phyloP scores from a whole-genome alignment of 2,888 invertebrate species.

The Andricus quercusramuli region DNA sequence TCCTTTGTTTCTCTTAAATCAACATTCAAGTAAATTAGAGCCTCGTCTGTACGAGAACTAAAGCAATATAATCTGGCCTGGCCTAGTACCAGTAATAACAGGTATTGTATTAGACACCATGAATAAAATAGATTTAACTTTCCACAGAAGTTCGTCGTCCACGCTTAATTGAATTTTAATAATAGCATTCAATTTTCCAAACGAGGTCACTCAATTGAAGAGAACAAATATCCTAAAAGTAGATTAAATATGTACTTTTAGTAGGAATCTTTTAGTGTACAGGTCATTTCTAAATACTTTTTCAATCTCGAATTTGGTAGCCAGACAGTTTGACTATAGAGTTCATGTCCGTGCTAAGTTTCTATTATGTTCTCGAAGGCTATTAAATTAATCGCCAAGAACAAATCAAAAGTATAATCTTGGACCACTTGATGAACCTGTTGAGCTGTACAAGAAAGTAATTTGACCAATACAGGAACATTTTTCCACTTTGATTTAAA shows the following conservation, averaged over 20 bases:
- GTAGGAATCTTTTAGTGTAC: too few relatives aligned
- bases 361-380: too few relatives aligned
- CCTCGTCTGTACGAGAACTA: constrained; percentile 10
- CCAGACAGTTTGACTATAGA: background rate
- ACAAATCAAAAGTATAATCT: too few relatives aligned
- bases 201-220: too few relatives aligned
- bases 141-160: background rate
- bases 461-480: background rate
- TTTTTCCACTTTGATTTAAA: background rate
- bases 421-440: too few relatives aligned
- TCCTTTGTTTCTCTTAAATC: constrained; percentile 40
- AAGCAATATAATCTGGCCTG: background rate
- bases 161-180: background rate
- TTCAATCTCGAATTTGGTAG: background rate
- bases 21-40: constrained; percentile 39
- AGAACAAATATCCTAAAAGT: background rate
- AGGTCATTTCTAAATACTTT: background rate
- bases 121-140: background rate
- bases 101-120: background rate
- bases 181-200: background rate
- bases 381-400: too few relatives aligned
- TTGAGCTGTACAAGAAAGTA: too few relatives aligned
- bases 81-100: background rate
- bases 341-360: too few relatives aligned
- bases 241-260: background rate